Conservation (phyloP, 2,888 invertebrate species). For the Cheilosia grossa region DNA sequence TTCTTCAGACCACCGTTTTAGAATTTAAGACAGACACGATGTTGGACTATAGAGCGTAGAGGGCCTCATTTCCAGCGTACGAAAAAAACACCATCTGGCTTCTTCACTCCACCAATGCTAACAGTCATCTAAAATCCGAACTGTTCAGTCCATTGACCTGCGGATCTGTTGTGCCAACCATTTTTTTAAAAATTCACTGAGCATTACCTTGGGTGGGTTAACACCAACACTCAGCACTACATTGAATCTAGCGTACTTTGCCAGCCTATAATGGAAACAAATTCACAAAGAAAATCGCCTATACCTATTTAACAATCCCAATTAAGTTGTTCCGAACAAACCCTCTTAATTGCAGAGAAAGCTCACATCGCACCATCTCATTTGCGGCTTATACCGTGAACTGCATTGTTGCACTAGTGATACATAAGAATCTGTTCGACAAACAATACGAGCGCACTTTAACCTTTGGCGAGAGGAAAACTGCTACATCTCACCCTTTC, state of each 20-base stretch:
- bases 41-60: too few species aligned
- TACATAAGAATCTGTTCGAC: constrained; percentile 54
- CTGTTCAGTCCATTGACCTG: too few species aligned
- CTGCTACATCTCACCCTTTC: constrained; percentile 60
- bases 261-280: neutral
- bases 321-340: constrained; percentile 37
- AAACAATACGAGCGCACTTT: constrained; percentile 69
- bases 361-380: constrained; percentile 7
- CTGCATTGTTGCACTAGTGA: constrained; percentile 33
- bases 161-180: too few species aligned
- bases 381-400: constrained; percentile 50
- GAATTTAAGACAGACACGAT: too few species aligned
- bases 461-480: constrained; percentile 56
- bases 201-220: too few species aligned
- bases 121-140: too few species aligned
- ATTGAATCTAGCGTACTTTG: neutral
- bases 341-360: constrained; percentile 44
- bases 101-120: too few species aligned
- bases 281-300: neutral
- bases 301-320: constrained; percentile 7
- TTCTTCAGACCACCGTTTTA: too few species aligned
- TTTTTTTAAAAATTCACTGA: too few species aligned
- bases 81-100: too few species aligned
- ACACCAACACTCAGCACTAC: too few species aligned
- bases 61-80: too few species aligned